Conservation (phyloP, 2,888 invertebrate genomes). For the Cheiracanthium punctorium region DNA sequence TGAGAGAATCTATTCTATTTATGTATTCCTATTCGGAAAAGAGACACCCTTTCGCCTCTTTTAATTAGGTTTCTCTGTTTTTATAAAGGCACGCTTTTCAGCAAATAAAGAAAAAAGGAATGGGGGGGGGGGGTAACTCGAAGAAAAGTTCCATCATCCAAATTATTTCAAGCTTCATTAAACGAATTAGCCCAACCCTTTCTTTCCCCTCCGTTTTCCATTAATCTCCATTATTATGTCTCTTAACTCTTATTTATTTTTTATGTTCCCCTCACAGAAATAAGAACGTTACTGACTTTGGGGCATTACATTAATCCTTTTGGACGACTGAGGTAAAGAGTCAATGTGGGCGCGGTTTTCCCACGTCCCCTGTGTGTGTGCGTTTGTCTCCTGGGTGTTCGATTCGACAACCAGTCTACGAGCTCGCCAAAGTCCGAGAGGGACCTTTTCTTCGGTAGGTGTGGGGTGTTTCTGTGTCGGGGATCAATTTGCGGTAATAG, state of each 20-base stretch:
- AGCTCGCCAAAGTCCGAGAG: too few relatives aligned
- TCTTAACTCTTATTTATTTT: not conserved
- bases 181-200: conserved; percentile 53
- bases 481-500: conserved; percentile 37
- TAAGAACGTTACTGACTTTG: conserved; percentile 29
- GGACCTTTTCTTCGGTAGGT: too few relatives aligned
- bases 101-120: conserved; percentile 60
- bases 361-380: not conserved
- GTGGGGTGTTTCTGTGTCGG: conserved; percentile 18
- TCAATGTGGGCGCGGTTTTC: conserved; percentile 48
- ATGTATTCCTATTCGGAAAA: conserved; percentile 54
- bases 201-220: conserved; percentile 42
- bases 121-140: not conserved
- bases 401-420: too few relatives aligned
- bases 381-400: not conserved
- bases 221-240: conserved; percentile 50
- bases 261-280: not conserved
- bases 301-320: conserved; percentile 28
- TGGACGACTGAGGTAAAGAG: not conserved
- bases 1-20: conserved; percentile 59
- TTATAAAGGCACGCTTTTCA: conserved; percentile 8
- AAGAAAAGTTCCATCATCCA: conserved; percentile 41
- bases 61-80: conserved; percentile 66
- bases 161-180: conserved; percentile 52
- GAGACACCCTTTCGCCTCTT: conserved; percentile 39